Conservation (phyloP, 2,113 vertebrate species). For the Prochilodus magdalenae region DNA sequence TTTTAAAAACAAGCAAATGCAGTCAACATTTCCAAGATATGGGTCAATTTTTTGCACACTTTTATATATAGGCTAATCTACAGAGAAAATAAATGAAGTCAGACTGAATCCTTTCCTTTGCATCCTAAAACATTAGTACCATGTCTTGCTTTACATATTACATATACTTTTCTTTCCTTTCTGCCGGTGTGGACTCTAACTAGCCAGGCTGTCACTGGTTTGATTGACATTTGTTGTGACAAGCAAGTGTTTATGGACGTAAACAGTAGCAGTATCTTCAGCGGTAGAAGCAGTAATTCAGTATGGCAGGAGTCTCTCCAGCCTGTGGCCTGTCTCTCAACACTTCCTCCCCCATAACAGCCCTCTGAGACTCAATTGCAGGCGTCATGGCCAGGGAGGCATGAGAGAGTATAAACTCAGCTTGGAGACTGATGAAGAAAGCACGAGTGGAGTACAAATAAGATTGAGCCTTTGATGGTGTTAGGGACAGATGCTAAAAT, state of each 20-base stretch:
- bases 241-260: conserved; percentile 39
- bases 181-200: not conserved
- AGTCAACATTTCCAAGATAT: no score
- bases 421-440: not conserved
- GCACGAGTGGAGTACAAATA: not conserved
- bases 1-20: no score
- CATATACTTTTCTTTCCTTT: not conserved
- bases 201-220: not conserved
- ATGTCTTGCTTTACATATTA: not conserved
- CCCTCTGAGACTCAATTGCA: not conserved
- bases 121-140: not conserved
- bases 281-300: conserved; percentile 63
- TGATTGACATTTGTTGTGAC: conserved; percentile 4
- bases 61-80: no score
- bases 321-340: conserved; percentile 68
- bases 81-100: no score
- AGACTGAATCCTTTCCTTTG: not conserved
- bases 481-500: not conserved
- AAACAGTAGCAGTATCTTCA: conserved; percentile 60
- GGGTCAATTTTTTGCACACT: no score
- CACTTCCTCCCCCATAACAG: conserved; percentile 53
- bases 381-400: not conserved
- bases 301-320: conserved; percentile 60
- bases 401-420: not conserved
- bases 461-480: not conserved